Evolutionary conservation across 1,140 invertebrate genomes (phyloP), one percentile per base, ranked within the genome.

Genomic region (Drosophila yakuba): DNA sequence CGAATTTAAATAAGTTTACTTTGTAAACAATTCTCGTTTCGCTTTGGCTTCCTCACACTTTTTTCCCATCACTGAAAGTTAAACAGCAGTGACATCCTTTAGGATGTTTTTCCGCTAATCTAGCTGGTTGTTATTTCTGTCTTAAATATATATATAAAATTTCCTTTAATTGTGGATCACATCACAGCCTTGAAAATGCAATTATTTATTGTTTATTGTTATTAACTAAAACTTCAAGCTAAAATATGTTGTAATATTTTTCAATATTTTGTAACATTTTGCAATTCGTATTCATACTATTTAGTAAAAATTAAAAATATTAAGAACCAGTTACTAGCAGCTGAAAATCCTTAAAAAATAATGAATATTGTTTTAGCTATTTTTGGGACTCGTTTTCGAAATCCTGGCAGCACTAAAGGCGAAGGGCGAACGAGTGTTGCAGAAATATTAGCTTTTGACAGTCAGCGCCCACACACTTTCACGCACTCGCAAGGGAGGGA

Each of bases 1-100:
- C 84, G 84, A 89, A 89, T 89, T 89, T 89, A 84, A 89, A 89
- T 89, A 89, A 89, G 84, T 89, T 89, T 89, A 80, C 84, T 84
- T 90, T 84, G 84, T 80, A 80, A 89, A 89, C 85, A 89, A 76
- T 76, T 76, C 73, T 76, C 73, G 73, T 76, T 76, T 64, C 50
- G 51, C 44, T 44, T 28, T 57, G 36, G 44, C 51, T 39, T 4
- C 35, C 36, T 56, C 17, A 20, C 44, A 35, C 20, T 41, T 38
- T 39, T 48, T 14, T 48, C 0, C n/a, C 28, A 12, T 14, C 12
- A 2, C 10, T 17, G n/a, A 48, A 78, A 78, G 35, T 62, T 58
- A 78, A 78, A 77, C 66, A 62, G 45, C 25, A 63, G 72, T 10
- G 59, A 8, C n/a, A 50, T 17, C 36, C 28, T 15, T 43, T 36